Conservation (phyloP, 2,888 invertebrate species). For the Hipparchia semele region DNA sequence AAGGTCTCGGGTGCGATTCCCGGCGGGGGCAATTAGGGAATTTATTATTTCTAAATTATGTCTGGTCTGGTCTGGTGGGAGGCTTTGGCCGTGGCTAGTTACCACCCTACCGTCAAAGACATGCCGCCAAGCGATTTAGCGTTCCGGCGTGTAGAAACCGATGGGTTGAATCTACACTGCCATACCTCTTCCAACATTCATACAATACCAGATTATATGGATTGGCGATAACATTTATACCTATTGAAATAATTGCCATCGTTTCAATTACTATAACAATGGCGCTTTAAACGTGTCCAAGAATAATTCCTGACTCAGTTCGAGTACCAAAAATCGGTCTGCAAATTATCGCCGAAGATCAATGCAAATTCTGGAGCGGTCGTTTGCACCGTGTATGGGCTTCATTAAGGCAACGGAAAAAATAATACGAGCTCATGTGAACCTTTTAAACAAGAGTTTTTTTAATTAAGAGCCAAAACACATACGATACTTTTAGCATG, state of each 20-base stretch:
- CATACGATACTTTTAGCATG: background rate
- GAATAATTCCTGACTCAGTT: conserved; percentile 15
- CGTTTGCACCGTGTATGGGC: conserved; percentile 64
- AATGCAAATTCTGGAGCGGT: conserved; percentile 74
- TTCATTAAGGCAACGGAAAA: conserved; percentile 73
- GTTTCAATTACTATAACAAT: background rate
- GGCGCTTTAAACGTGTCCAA: background rate
- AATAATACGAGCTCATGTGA: conserved; percentile 43
- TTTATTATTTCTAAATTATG: too few species aligned
- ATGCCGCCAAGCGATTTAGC: too few species aligned
- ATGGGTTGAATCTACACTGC: too few species aligned
- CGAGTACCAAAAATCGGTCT: conserved; percentile 24
- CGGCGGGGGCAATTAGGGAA: too few species aligned
- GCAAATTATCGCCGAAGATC: conserved; percentile 48
- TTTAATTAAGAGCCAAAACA: conserved; percentile 57
- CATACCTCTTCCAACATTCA: too few species aligned
- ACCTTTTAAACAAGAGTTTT: conserved; percentile 63
- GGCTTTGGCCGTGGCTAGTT: too few species aligned
- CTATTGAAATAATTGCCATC: background rate
- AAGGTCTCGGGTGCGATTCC: too few species aligned
- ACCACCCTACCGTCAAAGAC: too few species aligned
- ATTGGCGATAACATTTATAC: background rate
- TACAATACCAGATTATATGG: too few species aligned
- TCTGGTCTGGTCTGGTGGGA: too few species aligned
- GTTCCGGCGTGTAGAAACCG: too few species aligned